Evolutionary conservation across 2,113 vertebrate genomes (phyloP).

Genomic region (Lamprologus sp.): DNA sequence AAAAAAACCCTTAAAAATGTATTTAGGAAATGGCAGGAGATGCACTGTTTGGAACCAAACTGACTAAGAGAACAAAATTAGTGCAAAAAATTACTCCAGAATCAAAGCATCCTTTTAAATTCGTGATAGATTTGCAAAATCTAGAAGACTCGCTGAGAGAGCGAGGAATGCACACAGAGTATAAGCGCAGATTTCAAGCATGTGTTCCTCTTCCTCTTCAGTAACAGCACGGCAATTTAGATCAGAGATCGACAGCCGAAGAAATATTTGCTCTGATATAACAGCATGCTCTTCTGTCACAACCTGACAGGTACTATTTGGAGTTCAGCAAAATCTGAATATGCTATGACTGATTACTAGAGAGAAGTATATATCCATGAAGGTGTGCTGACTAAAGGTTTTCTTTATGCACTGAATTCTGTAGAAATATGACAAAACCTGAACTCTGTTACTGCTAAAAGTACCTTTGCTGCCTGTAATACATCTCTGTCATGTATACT

Average conservation of each 20-base stretch:
- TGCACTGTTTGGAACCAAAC: not conserved
- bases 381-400: not conserved
- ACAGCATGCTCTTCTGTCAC: not conserved
- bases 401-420: not conserved
- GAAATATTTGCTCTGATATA: not conserved
- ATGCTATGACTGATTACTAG: not conserved
- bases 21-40: not conserved
- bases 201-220: not conserved
- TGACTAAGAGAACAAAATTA: not conserved
- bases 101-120: not conserved
- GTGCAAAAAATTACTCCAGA: not conserved
- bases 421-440: not conserved
- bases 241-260: not conserved
- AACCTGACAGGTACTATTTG: not conserved
- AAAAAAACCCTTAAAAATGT: rapidly evolving
- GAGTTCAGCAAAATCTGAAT: not conserved
- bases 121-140: not conserved
- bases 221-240: not conserved
- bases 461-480: not conserved
- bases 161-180: not conserved
- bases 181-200: not conserved
- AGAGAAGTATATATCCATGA: not conserved
- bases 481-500: not conserved
- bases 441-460: not conserved
- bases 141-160: not conserved